Conservation (phyloP, 2,113 vertebrate species). For the Rhineura floridana region DNA sequence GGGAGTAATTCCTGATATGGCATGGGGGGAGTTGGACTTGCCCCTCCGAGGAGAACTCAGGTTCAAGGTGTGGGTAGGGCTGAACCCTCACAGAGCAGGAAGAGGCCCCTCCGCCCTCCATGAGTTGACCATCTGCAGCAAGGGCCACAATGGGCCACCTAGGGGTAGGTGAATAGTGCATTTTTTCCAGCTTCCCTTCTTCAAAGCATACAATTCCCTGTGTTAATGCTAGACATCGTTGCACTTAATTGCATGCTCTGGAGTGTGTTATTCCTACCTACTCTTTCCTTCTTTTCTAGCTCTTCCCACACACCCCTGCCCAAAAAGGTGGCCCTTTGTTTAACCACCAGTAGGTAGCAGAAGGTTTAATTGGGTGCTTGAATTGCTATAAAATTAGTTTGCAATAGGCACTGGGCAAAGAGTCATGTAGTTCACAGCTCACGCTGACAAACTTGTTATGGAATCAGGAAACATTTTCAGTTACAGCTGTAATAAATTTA, state of each 20-base stretch:
- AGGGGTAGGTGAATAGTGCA: too few relatives aligned
- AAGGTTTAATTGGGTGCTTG: constrained; percentile 74
- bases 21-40: too few relatives aligned
- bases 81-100: too few relatives aligned
- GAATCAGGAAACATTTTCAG: constrained; percentile 69
- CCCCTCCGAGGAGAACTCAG: too few relatives aligned
- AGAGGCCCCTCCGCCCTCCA: too few relatives aligned
- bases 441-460: constrained; percentile 70
- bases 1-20: too few relatives aligned
- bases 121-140: too few relatives aligned
- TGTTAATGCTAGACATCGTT: constrained; percentile 64
- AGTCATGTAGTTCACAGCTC: constrained; percentile 70
- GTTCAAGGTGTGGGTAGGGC: too few relatives aligned
- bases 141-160: too few relatives aligned
- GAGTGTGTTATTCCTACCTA: constrained; percentile 12
- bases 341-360: constrained; percentile 66
- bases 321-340: constrained; percentile 39
- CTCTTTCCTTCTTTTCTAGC: too few relatives aligned
- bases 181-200: neutral
- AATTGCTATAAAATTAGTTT: constrained; percentile 74
- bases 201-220: constrained; percentile 37
- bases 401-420: constrained; percentile 63
- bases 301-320: neutral
- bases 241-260: constrained; percentile 62
- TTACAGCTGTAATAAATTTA: constrained; percentile 69